Conservation (phyloP, 1,140 invertebrate genomes). For the Glossosoma conforme region DNA sequence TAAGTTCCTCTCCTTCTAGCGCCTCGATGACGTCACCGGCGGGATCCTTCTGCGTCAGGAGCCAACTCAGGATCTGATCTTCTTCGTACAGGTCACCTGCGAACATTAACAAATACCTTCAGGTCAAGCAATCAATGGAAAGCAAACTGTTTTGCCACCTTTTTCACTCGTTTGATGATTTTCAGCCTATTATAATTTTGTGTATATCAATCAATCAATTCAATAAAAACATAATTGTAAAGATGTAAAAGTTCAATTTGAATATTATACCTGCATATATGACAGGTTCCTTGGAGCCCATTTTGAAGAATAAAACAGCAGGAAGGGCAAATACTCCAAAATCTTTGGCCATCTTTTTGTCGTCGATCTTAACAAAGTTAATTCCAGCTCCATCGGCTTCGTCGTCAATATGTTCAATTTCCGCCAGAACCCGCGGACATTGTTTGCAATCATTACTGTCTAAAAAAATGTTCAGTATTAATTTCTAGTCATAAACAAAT, state of each 20-base stretch:
- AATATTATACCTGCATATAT: constrained; percentile 77
- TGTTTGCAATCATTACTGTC: constrained; percentile 93
- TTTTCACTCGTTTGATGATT: no score
- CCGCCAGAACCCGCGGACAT: constrained; percentile 78
- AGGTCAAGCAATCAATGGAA: no score
- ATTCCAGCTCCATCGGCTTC: constrained; percentile 89
- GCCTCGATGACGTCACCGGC: constrained; percentile 87
- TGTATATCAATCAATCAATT: no score
- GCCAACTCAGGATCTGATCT: constrained; percentile 82
- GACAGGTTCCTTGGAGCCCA: constrained; percentile 83
- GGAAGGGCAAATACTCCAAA: constrained; percentile 85
- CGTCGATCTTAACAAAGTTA: constrained; percentile 90
- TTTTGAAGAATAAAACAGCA: constrained; percentile 84
- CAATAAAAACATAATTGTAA: no score
- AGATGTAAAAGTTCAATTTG: no score
- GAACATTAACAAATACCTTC: no score
- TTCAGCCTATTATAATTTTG: no score
- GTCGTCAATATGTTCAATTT: constrained; percentile 92
- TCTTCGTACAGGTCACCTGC: constrained; percentile 85
- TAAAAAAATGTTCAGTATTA: constrained; percentile 54
- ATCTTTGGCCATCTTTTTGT: constrained; percentile 79
- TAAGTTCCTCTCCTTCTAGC: constrained; percentile 76
- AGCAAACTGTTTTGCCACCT: no score
- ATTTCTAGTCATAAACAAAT: constrained; percentile 28
- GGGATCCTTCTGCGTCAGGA: constrained; percentile 85